Evolutionary conservation across 2,797 vertebrate genomes (phyloP).

Genomic region (Crocodylus rhombifer): DNA sequence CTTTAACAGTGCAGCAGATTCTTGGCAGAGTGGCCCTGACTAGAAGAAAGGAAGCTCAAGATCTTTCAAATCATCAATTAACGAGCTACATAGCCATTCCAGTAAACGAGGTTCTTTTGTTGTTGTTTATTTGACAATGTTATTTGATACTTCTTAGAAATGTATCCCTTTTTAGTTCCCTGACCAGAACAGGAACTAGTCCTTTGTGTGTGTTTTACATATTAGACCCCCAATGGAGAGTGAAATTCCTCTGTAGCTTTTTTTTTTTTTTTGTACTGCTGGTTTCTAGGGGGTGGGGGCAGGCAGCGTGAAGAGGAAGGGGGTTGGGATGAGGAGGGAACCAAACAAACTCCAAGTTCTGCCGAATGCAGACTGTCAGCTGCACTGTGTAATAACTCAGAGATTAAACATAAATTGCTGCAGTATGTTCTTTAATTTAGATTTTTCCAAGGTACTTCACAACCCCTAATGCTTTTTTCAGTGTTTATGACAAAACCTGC

Average conservation of each 20-base stretch:
- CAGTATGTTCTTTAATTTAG: slow-evolving; percentile 65
- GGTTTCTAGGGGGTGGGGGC: not conserved
- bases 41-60: slow-evolving; percentile 54
- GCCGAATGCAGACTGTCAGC: slow-evolving; percentile 60
- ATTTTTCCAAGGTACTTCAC: slow-evolving; percentile 60
- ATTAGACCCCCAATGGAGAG: slow-evolving; percentile 52
- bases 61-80: slow-evolving; percentile 72
- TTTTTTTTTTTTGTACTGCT: slow-evolving; percentile 31
- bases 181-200: slow-evolving; percentile 65
- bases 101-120: slow-evolving; percentile 59
- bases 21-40: slow-evolving; percentile 57
- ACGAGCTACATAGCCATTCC: slow-evolving; percentile 60
- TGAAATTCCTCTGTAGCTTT: slow-evolving; percentile 52
- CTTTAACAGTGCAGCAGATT: slow-evolving; percentile 63
- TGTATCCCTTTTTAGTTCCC: slow-evolving; percentile 64
- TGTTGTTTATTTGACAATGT: slow-evolving; percentile 73
- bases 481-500: slow-evolving; percentile 70
- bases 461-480: slow-evolving; percentile 62
- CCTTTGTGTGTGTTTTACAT: slow-evolving; percentile 55
- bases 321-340: not conserved
- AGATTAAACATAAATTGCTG: slow-evolving; percentile 71
- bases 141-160: slow-evolving; percentile 74
- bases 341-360: slow-evolving; percentile 62
- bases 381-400: slow-evolving; percentile 54
- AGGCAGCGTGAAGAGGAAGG: not conserved